phyloP scores from a whole-genome alignment of 1,140 invertebrate genomes.

The Polypedilum pembai region DNA sequence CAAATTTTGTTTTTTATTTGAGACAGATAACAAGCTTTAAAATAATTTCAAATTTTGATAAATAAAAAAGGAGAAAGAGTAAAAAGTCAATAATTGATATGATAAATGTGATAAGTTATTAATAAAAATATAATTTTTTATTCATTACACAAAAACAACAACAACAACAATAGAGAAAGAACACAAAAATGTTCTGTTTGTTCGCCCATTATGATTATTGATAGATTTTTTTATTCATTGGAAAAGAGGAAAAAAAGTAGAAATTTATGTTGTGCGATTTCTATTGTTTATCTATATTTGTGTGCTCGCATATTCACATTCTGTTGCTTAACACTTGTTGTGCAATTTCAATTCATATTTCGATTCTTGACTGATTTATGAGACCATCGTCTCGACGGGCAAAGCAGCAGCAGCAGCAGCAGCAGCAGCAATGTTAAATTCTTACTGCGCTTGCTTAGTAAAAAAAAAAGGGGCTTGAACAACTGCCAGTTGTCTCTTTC shows the following conservation, averaged over 20 bases:
- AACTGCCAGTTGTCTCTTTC: not conserved
- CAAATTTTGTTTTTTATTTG: too few relatives aligned
- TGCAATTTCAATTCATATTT: constrained; percentile 14
- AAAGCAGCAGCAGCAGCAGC: too few relatives aligned
- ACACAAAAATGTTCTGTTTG: too few relatives aligned
- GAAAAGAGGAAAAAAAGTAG: not conserved
- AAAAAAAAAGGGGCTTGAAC: not conserved
- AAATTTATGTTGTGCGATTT: constrained; percentile 1
- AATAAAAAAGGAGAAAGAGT: not conserved
- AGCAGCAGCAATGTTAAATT: not conserved
- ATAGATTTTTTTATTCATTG: constrained; percentile 1
- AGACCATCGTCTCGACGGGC: not conserved
- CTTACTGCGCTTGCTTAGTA: not conserved
- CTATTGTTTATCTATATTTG: constrained; percentile 14
- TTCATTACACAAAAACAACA: not conserved
- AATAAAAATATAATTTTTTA: constrained; percentile 6
- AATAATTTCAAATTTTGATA: too few relatives aligned
- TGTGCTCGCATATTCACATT: not conserved
- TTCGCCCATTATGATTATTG: not conserved
- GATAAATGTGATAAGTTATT: not conserved
- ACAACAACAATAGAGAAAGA: too few relatives aligned
- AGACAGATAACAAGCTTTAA: too few relatives aligned
- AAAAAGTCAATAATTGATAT: constrained; percentile 14
- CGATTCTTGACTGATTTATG: not conserved
- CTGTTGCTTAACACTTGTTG: constrained; percentile 16